These are phyloP conservation scores for Megaceryle alcyon DNA, from an alignment of 2,797 vertebrate genomes.

Conservation along the genomic window DNA sequence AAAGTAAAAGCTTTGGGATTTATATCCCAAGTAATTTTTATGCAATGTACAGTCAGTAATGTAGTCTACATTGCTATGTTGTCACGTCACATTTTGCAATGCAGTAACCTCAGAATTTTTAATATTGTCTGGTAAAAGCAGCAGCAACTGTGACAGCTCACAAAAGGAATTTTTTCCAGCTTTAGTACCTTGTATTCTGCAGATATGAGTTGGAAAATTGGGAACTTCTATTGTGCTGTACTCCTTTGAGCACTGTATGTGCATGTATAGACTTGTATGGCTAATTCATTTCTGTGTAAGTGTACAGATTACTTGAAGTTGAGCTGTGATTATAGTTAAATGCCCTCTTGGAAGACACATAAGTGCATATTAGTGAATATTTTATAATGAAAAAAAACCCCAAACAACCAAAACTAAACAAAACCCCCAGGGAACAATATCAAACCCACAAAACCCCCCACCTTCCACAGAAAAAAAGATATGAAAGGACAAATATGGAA, in stretches of 20 bases:
- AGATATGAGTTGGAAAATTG: background rate
- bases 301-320: background rate
- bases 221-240: background rate
- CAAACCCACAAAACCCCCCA: accelerated
- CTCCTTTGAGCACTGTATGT: background rate
- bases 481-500: background rate
- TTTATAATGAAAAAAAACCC: background rate
- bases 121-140: background rate
- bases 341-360: background rate
- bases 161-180: background rate
- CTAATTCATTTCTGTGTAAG: background rate
- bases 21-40: background rate
- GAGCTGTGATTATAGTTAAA: background rate
- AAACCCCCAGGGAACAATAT: accelerated
- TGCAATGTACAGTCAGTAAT: background rate
- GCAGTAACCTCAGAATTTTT: background rate
- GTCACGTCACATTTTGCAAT: background rate
- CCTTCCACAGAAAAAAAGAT: background rate
- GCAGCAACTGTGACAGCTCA: background rate
- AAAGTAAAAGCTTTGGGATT: background rate
- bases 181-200: background rate
- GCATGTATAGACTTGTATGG: background rate
- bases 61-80: background rate
- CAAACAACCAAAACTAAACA: background rate
- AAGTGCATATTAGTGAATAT: background rate